These are phyloP conservation scores for Tenthredo amoena DNA, from an alignment of 2,888 invertebrate genomes.

Conservation along the genomic window DNA sequence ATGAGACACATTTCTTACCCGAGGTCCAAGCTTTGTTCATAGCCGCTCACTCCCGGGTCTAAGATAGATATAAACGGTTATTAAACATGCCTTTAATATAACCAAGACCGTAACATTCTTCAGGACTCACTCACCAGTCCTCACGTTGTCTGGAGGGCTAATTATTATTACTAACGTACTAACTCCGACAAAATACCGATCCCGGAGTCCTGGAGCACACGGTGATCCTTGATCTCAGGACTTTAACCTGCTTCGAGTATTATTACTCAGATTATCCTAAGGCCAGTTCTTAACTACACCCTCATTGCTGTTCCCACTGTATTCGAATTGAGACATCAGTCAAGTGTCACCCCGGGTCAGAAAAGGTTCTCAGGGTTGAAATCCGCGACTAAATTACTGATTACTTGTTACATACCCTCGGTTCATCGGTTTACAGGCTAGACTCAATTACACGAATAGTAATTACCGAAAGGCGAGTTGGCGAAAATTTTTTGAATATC, in stretches of 20 bases:
- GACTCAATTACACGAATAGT: neutral
- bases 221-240: neutral
- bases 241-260: neutral
- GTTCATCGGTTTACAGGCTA: neutral
- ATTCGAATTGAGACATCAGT: constrained; percentile 61
- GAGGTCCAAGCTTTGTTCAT: constrained; percentile 59
- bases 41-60: constrained; percentile 58
- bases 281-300: constrained; percentile 10
- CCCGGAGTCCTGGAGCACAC: neutral
- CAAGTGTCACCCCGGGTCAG: constrained; percentile 50
- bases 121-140: constrained; percentile 2
- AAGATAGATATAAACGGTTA: constrained; percentile 45
- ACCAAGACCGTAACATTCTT: constrained; percentile 36
- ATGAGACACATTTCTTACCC: constrained; percentile 66
- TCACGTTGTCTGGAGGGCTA: constrained; percentile 33
- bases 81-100: constrained; percentile 41
- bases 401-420: neutral
- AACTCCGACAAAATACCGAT: constrained; percentile 60
- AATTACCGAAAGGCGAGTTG: neutral
- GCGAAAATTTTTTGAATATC: no score
- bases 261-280: neutral
- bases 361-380: neutral
- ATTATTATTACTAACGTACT: constrained; percentile 66
- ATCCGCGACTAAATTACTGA: neutral
- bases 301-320: neutral